phyloP scores from a whole-genome alignment of 2,113 vertebrate species.

The Erythrolamprus reginae region DNA sequence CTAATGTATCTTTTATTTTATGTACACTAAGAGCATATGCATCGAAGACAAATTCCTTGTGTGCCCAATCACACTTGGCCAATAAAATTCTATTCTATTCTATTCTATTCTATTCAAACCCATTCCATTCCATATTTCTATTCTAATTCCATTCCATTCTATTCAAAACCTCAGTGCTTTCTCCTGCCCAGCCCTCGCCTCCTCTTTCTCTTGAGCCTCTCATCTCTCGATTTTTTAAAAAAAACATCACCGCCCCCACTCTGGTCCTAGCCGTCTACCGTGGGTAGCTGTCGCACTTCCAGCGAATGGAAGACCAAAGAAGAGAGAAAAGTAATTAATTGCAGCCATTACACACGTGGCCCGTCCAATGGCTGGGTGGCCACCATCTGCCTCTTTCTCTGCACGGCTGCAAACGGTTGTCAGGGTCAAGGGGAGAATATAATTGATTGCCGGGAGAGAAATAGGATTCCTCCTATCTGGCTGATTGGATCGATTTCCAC shows the following conservation, averaged over 20 bases:
- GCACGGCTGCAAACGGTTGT: conserved; percentile 1
- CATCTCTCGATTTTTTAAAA: background rate
- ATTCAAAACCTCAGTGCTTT: conserved; percentile 27
- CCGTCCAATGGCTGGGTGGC: background rate
- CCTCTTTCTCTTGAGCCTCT: background rate
- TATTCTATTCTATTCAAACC: no score
- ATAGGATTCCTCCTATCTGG: background rate
- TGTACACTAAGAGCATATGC: no score
- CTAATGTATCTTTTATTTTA: no score
- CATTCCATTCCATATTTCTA: no score
- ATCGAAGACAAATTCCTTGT: no score
- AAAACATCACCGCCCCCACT: background rate
- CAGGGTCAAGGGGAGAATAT: conserved; percentile 19
- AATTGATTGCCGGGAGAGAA: conserved; percentile 12
- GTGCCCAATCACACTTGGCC: no score
- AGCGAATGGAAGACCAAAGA: background rate
- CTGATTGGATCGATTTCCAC: conserved; percentile 4
- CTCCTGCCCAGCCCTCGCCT: conserved; percentile 9
- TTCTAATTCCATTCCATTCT: no score
- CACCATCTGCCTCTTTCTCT: background rate
- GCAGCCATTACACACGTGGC: background rate
- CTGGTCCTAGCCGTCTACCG: background rate
- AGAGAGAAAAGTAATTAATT: background rate
- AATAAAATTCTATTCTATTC: no score
- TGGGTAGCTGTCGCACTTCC: background rate